phyloP scores from a whole-genome alignment of 2,113 vertebrate species.

The Pygoscelis antarcticus region DNA sequence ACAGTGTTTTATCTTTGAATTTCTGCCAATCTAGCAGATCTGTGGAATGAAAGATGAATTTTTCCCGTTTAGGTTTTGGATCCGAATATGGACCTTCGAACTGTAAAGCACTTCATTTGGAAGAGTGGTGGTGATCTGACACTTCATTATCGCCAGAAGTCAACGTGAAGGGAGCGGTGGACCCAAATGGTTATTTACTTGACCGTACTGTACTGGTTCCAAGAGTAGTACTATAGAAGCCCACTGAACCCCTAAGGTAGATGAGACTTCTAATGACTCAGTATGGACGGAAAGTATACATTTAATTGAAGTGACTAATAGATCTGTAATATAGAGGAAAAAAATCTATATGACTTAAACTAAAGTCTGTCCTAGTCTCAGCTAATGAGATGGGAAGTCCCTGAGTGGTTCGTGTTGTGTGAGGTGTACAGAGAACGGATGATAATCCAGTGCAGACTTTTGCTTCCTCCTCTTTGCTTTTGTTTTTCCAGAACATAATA shows the following conservation, averaged over 20 bases:
- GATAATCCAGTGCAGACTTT: slow-evolving; percentile 68
- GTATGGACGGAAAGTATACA: slow-evolving; percentile 65
- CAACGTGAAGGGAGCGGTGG: slow-evolving; percentile 73
- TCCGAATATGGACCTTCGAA: slow-evolving; percentile 98
- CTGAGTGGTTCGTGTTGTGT: slow-evolving; percentile 32
- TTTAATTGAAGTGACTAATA: slow-evolving; percentile 73
- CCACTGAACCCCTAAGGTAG: slow-evolving; percentile 72
- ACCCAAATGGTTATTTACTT: slow-evolving; percentile 32
- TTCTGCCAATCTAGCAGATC: neutral
- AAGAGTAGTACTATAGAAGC: slow-evolving; percentile 76
- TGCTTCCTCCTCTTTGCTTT: slow-evolving; percentile 55
- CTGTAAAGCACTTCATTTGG: slow-evolving; percentile 95
- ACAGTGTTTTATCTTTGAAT: neutral
- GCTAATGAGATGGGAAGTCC: slow-evolving; percentile 26
- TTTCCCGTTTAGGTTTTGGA: slow-evolving; percentile 86
- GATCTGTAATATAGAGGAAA: slow-evolving; percentile 76
- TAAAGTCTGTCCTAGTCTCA: slow-evolving; percentile 65
- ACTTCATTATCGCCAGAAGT: slow-evolving; percentile 93
- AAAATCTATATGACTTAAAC: slow-evolving; percentile 68
- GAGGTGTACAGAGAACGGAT: slow-evolving; percentile 74
- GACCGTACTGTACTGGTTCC: slow-evolving; percentile 71
- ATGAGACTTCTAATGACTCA: slow-evolving; percentile 69
- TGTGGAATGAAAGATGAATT: neutral
- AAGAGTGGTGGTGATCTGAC: slow-evolving; percentile 98
- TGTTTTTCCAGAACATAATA: slow-evolving; percentile 32